These are phyloP conservation scores for Philaethria dido DNA, from an alignment of 2,888 invertebrate species.

Conservation along the genomic window DNA sequence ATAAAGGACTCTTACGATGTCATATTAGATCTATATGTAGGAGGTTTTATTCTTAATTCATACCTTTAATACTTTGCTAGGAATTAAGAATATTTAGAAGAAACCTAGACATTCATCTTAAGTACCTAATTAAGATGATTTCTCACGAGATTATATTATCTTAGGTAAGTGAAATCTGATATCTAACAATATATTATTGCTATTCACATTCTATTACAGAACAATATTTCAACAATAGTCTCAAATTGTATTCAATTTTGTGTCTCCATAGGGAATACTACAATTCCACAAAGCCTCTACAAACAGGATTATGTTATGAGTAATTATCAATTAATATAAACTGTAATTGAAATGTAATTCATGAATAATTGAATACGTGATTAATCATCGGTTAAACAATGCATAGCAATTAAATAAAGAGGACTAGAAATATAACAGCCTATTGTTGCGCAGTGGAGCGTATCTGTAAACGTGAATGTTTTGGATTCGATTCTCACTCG, in stretches of 20 bases:
- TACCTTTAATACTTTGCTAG: no score
- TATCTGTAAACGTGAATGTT: no score
- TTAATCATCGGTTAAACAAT: neutral
- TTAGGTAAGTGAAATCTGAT: no score
- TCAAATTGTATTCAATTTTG: neutral
- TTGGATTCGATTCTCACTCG: no score
- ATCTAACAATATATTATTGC: neutral
- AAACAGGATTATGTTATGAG: constrained; percentile 5
- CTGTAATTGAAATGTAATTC: neutral
- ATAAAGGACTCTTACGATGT: no score
- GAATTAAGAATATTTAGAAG: no score
- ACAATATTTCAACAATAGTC: neutral
- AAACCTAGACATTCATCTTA: no score
- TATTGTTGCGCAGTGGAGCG: no score
- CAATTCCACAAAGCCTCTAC: constrained; percentile 2
- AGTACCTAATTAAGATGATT: no score
- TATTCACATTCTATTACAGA: neutral
- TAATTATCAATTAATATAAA: neutral
- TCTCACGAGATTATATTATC: no score
- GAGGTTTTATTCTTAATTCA: no score
- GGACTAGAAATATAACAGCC: neutral
- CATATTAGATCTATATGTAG: no score
- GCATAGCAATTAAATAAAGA: neutral
- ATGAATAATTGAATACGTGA: constrained; percentile 3
- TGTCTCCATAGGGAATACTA: neutral